phyloP scores from a whole-genome alignment of 2,888 invertebrate species.

The Melieria crassipennis region DNA sequence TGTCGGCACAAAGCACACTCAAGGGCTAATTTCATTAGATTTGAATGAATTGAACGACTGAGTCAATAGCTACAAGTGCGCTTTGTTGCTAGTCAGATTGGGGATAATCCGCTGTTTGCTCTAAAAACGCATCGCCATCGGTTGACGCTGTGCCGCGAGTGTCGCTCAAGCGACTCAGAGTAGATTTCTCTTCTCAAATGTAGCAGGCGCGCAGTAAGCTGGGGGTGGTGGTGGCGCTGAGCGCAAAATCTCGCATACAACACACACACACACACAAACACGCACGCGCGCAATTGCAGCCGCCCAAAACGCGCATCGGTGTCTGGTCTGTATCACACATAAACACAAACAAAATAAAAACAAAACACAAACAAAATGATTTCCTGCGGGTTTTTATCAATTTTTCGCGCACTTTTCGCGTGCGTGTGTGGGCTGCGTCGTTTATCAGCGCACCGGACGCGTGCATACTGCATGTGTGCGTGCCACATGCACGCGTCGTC shows the following conservation, averaged over 20 bases:
- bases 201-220: constrained; percentile 48
- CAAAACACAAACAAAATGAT: too few species aligned
- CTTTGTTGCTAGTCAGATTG: constrained; percentile 9
- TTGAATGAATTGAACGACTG: not conserved
- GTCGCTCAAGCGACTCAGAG: constrained; percentile 45
- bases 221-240: not conserved
- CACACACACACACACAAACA: too few species aligned
- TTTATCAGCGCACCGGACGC: constrained; percentile 10
- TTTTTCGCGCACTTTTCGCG: not conserved
- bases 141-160: constrained; percentile 4
- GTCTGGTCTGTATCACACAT: too few species aligned
- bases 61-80: too few species aligned
- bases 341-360: too few species aligned
- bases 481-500: constrained; percentile 17
- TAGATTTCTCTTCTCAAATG: constrained; percentile 64
- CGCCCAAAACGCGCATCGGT: too few species aligned
- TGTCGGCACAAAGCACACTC: not conserved
- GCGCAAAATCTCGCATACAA: not conserved
- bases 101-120: constrained; percentile 34
- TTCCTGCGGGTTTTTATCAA: not conserved
- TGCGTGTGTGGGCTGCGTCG: not conserved
- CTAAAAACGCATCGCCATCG: constrained; percentile 5
- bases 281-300: too few species aligned
- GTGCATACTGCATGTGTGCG: constrained; percentile 17
- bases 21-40: not conserved